phyloP scores from a whole-genome alignment of 2,113 vertebrate genomes.

The Indicator indicator region DNA sequence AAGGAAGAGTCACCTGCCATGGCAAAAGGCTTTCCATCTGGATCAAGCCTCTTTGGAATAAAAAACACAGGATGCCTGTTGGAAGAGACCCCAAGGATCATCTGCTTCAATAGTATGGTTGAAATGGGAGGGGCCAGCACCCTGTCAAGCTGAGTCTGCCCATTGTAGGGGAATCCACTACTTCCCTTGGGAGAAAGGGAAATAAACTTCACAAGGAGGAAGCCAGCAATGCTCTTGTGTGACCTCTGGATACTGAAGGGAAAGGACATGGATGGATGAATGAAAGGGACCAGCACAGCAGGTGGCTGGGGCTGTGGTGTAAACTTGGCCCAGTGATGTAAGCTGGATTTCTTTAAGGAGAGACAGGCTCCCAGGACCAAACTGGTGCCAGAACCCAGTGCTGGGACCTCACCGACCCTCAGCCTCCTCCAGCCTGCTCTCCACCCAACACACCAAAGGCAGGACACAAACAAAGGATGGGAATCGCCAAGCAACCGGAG shows the following conservation, averaged over 20 bases:
- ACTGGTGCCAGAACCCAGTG: neutral
- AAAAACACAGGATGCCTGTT: too few relatives aligned
- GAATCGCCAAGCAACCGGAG: slow-evolving; percentile 23
- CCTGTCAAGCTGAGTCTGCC: neutral
- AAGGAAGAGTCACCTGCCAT: neutral
- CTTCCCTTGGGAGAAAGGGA: neutral
- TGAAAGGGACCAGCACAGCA: neutral
- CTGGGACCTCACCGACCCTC: neutral
- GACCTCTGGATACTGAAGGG: neutral
- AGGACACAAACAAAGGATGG: neutral
- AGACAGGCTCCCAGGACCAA: neutral
- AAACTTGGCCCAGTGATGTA: too few relatives aligned
- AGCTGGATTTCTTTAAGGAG: neutral
- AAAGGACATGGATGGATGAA: neutral
- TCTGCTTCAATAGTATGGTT: too few relatives aligned
- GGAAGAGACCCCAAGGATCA: too few relatives aligned
- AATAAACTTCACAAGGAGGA: neutral
- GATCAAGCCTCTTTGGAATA: neutral
- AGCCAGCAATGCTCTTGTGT: rapidly evolving
- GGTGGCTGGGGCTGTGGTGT: neutral
- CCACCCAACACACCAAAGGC: neutral
- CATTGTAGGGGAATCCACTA: neutral
- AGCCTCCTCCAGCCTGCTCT: neutral
- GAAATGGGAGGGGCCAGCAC: too few relatives aligned
- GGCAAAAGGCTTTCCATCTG: neutral